Evolutionary conservation across 2,888 invertebrate species (phyloP).

Genomic region (Sinopyrophorus schimmeli): DNA sequence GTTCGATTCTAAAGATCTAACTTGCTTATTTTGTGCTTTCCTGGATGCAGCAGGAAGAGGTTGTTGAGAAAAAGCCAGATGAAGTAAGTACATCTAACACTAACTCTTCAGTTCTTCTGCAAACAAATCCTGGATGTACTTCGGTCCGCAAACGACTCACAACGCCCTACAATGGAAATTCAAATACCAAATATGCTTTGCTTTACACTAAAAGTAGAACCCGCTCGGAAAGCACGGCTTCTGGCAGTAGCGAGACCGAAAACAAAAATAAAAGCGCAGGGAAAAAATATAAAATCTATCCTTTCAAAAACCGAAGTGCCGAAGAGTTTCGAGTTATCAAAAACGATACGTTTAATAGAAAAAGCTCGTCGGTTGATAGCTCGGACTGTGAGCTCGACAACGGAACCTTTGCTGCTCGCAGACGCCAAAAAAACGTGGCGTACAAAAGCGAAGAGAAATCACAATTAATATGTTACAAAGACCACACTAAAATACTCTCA

Average conservation of each 20-base stretch:
- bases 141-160: constrained; percentile 38
- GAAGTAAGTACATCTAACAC: constrained; percentile 54
- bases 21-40: constrained; percentile 38
- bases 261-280: constrained; percentile 11
- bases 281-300: constrained; percentile 37
- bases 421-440: constrained; percentile 41
- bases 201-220: constrained; percentile 20
- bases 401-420: constrained; percentile 32
- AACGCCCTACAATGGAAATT: constrained; percentile 21
- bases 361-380: constrained; percentile 47
- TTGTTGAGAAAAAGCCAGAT: constrained; percentile 48
- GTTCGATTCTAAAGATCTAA: constrained; percentile 26
- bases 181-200: constrained; percentile 20
- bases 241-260: constrained; percentile 21
- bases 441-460: constrained; percentile 52
- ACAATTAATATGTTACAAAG: constrained; percentile 51
- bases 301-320: constrained; percentile 45
- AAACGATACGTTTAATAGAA: constrained; percentile 33
- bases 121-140: constrained; percentile 36
- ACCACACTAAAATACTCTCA: constrained; percentile 48
- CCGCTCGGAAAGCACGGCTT: constrained; percentile 18
- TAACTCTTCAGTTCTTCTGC: constrained; percentile 43
- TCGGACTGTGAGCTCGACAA: constrained; percentile 49
- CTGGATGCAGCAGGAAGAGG: constrained; percentile 53
- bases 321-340: constrained; percentile 44